Base-by-base conservation (phyloP, 2,797 vertebrate genomes). In the Phalanger gymnotis region DNA sequence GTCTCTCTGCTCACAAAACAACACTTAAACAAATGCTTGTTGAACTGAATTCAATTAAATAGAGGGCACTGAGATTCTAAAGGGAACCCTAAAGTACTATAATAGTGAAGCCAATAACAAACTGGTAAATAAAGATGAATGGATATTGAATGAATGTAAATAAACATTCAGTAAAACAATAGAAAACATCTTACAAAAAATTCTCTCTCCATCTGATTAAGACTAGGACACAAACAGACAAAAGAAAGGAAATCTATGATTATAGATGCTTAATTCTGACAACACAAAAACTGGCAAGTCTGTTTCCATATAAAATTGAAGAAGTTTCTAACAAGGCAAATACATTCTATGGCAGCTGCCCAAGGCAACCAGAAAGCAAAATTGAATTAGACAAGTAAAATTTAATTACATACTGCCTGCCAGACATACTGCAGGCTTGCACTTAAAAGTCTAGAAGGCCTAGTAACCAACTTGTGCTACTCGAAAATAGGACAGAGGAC, bases 211-310 rank as follows among this genome's bases (percentile, higher is more conserved):
- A 0, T 0, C 92, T 47, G 93, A 97, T 4, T 31, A 98, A 98
- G 28, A 91, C 57, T 97, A 95, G 47, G 94, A 95, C 95, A 98
- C 89, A 96, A 95, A 96, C 2, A 95, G 96, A 98, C 96, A 95
- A 97, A 97, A 95, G 95, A 96, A 96, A 97, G 90, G 95, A 98
- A 98, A 98, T 95, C 87, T 93, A 96, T 93, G 93, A 96, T 92
- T 96, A 94, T 19, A 95, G 95, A 92, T 95, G 94, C 54, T 94
- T 94, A 87, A 55, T 94, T 96, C 96, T 96, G 95, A 97, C 98
- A 98, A 97, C 7, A 53, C 93, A 97, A 98, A 98, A 91, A 97
- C 95, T 90, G 95, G 94, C 93, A 90, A 96, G 94, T 93, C 52
- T 61, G 93, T 93, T 96, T 97, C 13, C 40, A 95, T 81, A 95